phyloP scores from a whole-genome alignment of 2,113 vertebrate genomes.

The Hippolais icterina region DNA sequence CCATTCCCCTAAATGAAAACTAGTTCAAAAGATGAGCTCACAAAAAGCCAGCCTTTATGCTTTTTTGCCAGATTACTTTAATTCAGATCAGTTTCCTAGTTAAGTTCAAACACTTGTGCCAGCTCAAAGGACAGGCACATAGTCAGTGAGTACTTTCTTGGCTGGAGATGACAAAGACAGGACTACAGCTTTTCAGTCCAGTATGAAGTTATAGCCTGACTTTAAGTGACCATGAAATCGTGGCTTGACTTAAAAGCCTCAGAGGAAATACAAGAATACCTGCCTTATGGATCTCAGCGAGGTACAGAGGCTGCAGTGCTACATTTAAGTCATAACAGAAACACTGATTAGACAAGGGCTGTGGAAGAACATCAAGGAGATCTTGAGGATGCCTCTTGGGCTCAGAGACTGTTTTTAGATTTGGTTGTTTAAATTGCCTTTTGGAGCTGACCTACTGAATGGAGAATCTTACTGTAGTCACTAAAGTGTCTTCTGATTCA shows the following conservation, averaged over 20 bases:
- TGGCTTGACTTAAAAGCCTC: background rate
- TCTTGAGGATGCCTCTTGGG: background rate
- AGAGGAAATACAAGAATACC: background rate
- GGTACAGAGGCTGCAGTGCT: background rate
- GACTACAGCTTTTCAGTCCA: background rate
- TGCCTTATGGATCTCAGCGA: background rate
- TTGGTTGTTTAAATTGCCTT: background rate
- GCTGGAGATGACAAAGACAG: background rate
- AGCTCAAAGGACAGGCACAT: background rate
- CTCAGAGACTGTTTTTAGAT: background rate
- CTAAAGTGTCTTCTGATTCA: background rate
- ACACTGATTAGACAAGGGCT: background rate
- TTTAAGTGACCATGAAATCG: background rate
- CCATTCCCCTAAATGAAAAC: slow-evolving; percentile 25
- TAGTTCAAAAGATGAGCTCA: slow-evolving; percentile 38
- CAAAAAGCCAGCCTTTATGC: background rate
- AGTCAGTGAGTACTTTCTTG: background rate
- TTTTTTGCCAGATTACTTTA: background rate
- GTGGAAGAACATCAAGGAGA: background rate
- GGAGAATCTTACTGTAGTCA: background rate
- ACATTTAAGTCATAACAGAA: background rate
- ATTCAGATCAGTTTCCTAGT: background rate
- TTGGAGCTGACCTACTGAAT: background rate
- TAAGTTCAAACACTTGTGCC: background rate
- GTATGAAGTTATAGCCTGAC: background rate